Conservation (phyloP, 2,113 vertebrate species). For the Bostrychus sinensis region DNA sequence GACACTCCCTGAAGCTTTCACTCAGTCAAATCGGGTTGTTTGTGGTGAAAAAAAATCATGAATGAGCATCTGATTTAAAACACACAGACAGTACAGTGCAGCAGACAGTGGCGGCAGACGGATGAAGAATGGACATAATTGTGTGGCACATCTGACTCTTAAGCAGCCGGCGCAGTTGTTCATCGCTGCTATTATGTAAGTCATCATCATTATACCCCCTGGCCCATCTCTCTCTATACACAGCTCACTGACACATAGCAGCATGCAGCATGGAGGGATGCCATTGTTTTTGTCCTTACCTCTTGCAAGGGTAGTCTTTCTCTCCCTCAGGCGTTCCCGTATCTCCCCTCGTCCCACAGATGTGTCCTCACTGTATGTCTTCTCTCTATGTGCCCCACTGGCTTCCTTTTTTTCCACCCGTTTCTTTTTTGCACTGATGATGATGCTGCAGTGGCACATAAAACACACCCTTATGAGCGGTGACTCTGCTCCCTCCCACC, state of each 20-base stretch:
- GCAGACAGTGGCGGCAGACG: constrained; percentile 14
- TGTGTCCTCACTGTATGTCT: background rate
- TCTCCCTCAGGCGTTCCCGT: background rate
- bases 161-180: constrained; percentile 1
- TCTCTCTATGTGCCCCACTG: background rate
- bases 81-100: background rate
- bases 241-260: constrained; percentile 12
- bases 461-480: constrained; percentile 74
- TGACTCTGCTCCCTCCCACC: constrained; percentile 49
- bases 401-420: background rate
- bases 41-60: background rate
- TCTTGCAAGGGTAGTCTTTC: constrained; percentile 44
- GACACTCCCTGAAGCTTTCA: constrained; percentile 34
- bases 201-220: constrained; percentile 4
- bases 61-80: background rate
- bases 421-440: constrained; percentile 49
- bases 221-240: background rate
- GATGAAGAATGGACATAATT: background rate
- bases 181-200: constrained; percentile 50
- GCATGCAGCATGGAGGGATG: constrained; percentile 1
- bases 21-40: no score
- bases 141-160: background rate
- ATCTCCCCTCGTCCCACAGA: background rate
- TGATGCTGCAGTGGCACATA: constrained; percentile 74
- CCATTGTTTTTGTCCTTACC: constrained; percentile 53